Conservation (phyloP, 2,888 invertebrate species). For the Pardosa pseudoannulata region DNA sequence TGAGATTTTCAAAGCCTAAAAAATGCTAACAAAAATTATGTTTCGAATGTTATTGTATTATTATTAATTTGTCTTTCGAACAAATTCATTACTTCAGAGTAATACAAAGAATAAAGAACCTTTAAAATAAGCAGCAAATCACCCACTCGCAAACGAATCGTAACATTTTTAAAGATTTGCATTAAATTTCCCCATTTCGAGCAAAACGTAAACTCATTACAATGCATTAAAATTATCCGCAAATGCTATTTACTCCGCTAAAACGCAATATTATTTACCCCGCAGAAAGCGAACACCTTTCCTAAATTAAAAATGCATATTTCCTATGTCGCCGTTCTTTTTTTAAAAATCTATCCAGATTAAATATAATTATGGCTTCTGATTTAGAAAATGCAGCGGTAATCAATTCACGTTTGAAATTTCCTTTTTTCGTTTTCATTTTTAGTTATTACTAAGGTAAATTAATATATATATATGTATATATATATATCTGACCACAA, state of each 20-base stretch:
- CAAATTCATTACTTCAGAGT: neutral
- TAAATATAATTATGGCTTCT: neutral
- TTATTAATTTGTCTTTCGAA: neutral
- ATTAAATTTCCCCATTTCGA: neutral
- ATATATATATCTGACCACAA: neutral
- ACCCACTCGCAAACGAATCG: neutral
- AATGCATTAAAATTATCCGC: constrained; percentile 1
- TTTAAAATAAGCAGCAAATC: neutral
- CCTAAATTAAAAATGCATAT: neutral
- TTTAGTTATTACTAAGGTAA: too few relatives aligned
- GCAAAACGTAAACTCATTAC: neutral
- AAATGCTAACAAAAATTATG: too few relatives aligned
- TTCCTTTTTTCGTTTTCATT: neutral
- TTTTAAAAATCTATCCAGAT: neutral
- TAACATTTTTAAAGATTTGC: neutral
- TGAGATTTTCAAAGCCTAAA: too few relatives aligned
- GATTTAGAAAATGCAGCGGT: neutral
- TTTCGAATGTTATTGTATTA: too few relatives aligned
- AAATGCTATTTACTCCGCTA: neutral
- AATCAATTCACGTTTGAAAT: neutral
- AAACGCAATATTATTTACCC: neutral
- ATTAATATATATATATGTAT: neutral
- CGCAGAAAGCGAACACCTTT: neutral
- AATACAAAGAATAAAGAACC: neutral
- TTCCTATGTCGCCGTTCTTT: neutral